Percentiles rank a stretch among this genome's conserved stretches.
Evolutionary conservation across 1,140 invertebrate species (phyloP).

Genomic region (Drosophila quadrilineata): DNA sequence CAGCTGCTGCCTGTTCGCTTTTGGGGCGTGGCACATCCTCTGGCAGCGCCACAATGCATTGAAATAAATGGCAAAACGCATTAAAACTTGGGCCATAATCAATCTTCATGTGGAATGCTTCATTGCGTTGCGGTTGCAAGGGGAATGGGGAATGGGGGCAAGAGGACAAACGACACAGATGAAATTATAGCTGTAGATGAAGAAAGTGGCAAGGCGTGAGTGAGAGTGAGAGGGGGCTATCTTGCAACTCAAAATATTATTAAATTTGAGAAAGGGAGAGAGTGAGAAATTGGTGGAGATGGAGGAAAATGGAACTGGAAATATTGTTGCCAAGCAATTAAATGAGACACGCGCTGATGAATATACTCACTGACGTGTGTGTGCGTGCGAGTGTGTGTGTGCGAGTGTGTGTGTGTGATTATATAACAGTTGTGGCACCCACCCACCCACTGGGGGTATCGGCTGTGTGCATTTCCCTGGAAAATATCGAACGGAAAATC

Average conservation of each 20-base stretch:
- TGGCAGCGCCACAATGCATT: slow-evolving; percentile 60
- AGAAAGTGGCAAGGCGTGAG: not conserved
- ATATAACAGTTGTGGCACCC: slow-evolving; percentile 40
- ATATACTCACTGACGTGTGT: not conserved
- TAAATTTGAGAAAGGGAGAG: slow-evolving; percentile 37
- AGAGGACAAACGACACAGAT: too few relatives aligned
- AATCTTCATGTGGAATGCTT: slow-evolving; percentile 69
- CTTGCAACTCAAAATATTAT: slow-evolving; percentile 35
- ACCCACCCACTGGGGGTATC: not conserved
- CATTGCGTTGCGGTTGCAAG: slow-evolving; percentile 35
- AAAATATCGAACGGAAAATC: slow-evolving; percentile 79
- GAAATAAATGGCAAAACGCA: slow-evolving; percentile 59
- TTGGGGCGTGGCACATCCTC: slow-evolving; percentile 37
- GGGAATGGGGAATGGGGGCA: not conserved
- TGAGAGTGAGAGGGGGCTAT: not conserved
- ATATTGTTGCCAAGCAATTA: slow-evolving; percentile 45
- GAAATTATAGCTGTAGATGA: too few relatives aligned
- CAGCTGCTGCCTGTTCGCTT: not conserved
- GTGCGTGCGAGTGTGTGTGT: not conserved
- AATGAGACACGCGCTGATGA: slow-evolving; percentile 57
- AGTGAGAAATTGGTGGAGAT: not conserved
- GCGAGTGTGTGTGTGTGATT: slow-evolving; percentile 23
- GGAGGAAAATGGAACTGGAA: not conserved
- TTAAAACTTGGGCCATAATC: slow-evolving; percentile 67
- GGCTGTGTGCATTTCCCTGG: slow-evolving; percentile 61